Evolutionary conservation across 2,113 vertebrate genomes (phyloP), one percentile per base, ranked within the genome.

Genomic region (Ochotona princeps): DNA sequence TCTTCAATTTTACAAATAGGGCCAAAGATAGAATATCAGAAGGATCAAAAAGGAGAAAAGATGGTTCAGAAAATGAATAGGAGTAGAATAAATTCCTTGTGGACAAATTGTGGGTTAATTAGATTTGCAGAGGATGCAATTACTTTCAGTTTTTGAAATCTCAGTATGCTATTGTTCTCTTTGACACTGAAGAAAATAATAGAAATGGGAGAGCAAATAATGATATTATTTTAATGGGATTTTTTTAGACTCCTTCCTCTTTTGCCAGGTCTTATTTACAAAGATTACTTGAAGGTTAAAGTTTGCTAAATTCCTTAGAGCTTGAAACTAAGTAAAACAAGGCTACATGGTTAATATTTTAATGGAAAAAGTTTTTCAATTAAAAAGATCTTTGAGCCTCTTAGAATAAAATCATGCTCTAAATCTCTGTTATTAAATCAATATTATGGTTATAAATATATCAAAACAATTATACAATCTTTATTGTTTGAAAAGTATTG

Each of bases 51-150:
- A 83, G 7, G 65, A 25, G 5, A 4, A 60, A 30, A 78, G 17
- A 47, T 35, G 30, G 20, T 67, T 72, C 57, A 66, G 30, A 87
- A 94, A 93, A 28, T 67, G 18, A 79, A 61, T 83, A 81, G 79
- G 51, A 88, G 35, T 30, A 61, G 66, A 86, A 85, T n/a, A 74
- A 61, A 23, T 51, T 79, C 79, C 15, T 61, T 79, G 35, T 79
- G 60, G 38, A 83, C 5, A 79, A 51, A 25, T 38, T 66, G 0
- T 74, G 3, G 1, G 66, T 32, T 95, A 67, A 73, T 87, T 79
- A 79, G 5, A 51, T 61, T 83, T 73, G 35, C 15, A 79, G 12
- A 87, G 7, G 21, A 61, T 18, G 8, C 11, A 73, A 15, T 61
- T 63, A 67, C 32, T 67, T 89, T 87, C 78, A 65, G 12, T 49